phyloP scores from a whole-genome alignment of 2,797 vertebrate genomes.

The Coccyzus lansbergi region DNA sequence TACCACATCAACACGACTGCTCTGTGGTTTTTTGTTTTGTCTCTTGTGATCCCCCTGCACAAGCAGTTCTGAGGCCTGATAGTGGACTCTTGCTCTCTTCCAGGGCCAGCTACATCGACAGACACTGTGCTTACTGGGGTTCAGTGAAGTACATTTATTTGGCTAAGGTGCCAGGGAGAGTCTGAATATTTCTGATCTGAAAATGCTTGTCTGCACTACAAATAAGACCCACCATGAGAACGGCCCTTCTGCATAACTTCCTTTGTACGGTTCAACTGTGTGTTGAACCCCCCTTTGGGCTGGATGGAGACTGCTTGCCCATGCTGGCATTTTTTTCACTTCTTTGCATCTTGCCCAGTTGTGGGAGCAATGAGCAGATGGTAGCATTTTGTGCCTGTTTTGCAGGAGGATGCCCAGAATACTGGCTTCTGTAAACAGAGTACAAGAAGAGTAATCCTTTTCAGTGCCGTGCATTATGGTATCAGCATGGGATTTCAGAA shows the following conservation, averaged over 20 bases:
- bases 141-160: background rate
- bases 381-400: slow-evolving; percentile 2
- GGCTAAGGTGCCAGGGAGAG: background rate
- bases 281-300: background rate
- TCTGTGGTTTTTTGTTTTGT: background rate
- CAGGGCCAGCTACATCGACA: background rate
- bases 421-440: background rate
- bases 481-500: background rate
- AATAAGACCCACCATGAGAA: background rate
- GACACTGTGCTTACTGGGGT: background rate
- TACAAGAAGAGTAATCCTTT: background rate
- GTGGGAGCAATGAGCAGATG: background rate
- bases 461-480: background rate
- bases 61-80: background rate
- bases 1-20: background rate
- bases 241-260: background rate
- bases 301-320: background rate
- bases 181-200: slow-evolving; percentile 26
- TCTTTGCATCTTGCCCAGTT: background rate
- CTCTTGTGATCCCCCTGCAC: background rate
- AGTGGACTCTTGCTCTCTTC: background rate
- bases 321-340: background rate
- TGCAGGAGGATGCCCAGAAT: background rate
- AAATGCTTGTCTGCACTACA: slow-evolving; percentile 33
- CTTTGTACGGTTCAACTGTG: background rate